Evolutionary conservation across 2,113 vertebrate genomes (phyloP).

Genomic region (Stigmatopora nigra): DNA sequence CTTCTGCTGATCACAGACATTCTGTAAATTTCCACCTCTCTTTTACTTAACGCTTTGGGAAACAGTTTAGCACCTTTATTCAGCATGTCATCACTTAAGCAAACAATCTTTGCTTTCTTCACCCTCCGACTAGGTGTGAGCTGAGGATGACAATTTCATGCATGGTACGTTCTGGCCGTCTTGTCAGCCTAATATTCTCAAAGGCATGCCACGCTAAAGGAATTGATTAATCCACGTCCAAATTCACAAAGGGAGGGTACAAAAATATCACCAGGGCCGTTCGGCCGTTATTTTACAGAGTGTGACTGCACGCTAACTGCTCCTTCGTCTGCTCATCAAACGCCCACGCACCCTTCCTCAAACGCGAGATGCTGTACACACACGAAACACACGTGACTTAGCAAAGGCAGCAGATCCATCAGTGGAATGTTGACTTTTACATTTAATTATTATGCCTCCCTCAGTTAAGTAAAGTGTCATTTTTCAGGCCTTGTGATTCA

Average conservation of each 20-base stretch:
- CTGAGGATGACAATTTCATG: conserved; percentile 56
- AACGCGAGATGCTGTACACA: conserved; percentile 3
- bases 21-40: neutral
- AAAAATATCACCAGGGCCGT: conserved; percentile 17
- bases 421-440: conserved; percentile 10
- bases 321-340: conserved; percentile 39
- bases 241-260: neutral
- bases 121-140: conserved; percentile 30
- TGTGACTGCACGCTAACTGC: conserved; percentile 44
- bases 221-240: conserved; percentile 37
- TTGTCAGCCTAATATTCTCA: conserved; percentile 31
- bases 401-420: neutral
- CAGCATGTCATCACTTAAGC: conserved; percentile 9
- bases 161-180: conserved; percentile 29
- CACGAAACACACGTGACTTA: conserved; percentile 4
- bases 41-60: neutral
- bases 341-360: conserved; percentile 40
- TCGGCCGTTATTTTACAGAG: conserved; percentile 34
- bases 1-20: neutral
- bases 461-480: neutral
- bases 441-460: conserved; percentile 22
- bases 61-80: conserved; percentile 13
- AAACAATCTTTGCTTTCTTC: conserved; percentile 14
- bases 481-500: neutral
- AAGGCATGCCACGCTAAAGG: conserved; percentile 29